Base-by-base conservation (phyloP, 2,797 vertebrate species). In the Tragopan temminckii region DNA sequence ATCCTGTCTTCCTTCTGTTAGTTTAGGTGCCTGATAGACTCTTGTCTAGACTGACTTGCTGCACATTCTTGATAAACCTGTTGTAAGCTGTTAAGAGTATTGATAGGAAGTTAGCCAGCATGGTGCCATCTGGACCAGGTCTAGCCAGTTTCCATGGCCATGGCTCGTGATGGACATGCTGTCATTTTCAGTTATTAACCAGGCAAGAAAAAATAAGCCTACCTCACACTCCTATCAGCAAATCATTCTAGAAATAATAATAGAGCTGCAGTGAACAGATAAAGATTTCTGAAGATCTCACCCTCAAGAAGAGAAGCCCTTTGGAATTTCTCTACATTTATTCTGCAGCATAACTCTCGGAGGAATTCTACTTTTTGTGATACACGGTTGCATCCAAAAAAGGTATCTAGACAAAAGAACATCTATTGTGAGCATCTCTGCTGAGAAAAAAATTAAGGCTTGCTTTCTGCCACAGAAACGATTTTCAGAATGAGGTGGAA, bases 61-160 rank as follows among this genome's bases (percentile, higher is more conserved):
- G 86, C 89, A 92, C 2, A 0, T 38, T 96, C 76, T 90, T 88
- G 90, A 94, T 96, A 96, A 96, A 95, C 86, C 92, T 91, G 70
- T 92, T 76, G 79, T 96, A 96, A 96, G 96, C 94, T 95, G 92
- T 95, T 96, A 96, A 96, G 96, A 96, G 94, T 96, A 96, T 96
- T 96, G 96, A 90, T 89, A 96, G 94, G 90, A 96, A 96, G 95
- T 95, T 92, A 92, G 86, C 88, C 95, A 95, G 82, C 86, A 53
- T 53, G 84, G 89, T 38, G 59, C 94, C 96, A 96, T 96, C 95
- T 96, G 96, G 96, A 90, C 79, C 84, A 95, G 84, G 85, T 96
- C 95, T 95, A 96, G 96, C 81, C 94, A 69, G 76, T 45, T 79
- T 70, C 85, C 76, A 78, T 18, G 55, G 59, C 86, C 93, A 79